Base-by-base conservation (phyloP, 2,797 vertebrate species). In the Xiphorhynchus erythropygius region DNA sequence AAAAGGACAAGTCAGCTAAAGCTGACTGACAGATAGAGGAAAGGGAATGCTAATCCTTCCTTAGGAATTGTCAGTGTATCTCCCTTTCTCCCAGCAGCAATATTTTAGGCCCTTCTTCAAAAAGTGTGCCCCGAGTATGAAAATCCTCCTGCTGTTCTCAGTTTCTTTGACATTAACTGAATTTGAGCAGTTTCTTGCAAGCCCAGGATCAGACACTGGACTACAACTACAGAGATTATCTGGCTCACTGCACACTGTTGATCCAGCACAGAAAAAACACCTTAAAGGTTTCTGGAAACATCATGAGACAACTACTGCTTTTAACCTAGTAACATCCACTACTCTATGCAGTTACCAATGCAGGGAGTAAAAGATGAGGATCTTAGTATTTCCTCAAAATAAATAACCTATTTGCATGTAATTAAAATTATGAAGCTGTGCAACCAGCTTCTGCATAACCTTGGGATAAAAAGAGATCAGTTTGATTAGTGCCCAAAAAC, bases 1-100 rank as follows among this genome's bases (percentile, higher is more conserved):
- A 74, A 84, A 92, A 93, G 81, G 74, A 39, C 25, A 75, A 88
- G 27, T 39, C 76, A 73, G 68, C 84, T 83, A 80, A 88, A 88
- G 67, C 71, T 90, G 91, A 67, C 71, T 85, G 68, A 87, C 47
- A 68, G 80, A 39, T 18, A 41, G 28, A 53, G 68, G 55, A 86
- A 60, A 88, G 42, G 50, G 50, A 85, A 69, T 32, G 33, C 23
- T 93, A 90, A 92, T 65, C 80, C 76, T 83, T 93, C 55, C 33
- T 49, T 25, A 64, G 46, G 59, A 80, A 56, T 24, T 56, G 63
- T 49, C 68, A 83, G 37, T 11, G 17, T 41, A 39, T 55, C 55
- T 90, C 65, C 41, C 30, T 44, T 56, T 90, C 76, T 79, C 55
- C 55, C 68, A 73, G 55, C 2, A 6, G 71, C 37, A 79, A 39